Base-by-base conservation (phyloP, 2,113 vertebrate species). In the Charadrius vociferus region DNA sequence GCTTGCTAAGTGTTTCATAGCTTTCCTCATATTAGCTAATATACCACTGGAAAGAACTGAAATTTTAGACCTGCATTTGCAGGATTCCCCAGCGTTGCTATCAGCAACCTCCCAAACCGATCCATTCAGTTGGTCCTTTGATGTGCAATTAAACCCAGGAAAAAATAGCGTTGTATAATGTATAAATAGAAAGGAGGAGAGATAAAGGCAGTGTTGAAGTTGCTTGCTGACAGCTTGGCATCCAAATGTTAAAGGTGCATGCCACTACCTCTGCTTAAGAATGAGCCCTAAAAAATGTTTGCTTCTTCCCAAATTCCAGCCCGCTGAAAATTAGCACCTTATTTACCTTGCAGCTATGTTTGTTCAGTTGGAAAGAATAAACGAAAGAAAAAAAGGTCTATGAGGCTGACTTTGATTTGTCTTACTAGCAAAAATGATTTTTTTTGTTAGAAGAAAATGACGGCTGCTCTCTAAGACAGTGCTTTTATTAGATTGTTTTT, bases 71-170 rank as follows among this genome's bases (percentile, higher is more conserved):
- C 41, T 81, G 59, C 68, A 58, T 90, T 93, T 93, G 50, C 50
- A 93, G 78, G 71, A 90, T 96, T 96, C 85, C 85, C 67, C 82
- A 67, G 23, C 0, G 18, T 92, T 92, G 81, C 39, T 96, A 85
- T 96, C 91, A 89, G 83, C 58, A 88, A 52, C 90, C 81, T 95
- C 59, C 47, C 24, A 92, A 94, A 84, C 37, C 1, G 7, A 93
- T 92, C 73, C 58, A 30, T 94, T 94, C 86, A 92, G 58, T 36
- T 74, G 49, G 11, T 39, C 72, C 53, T 95, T 91, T 97, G 66
- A 96, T 95, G 80, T 86, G 65, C 81, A 95, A 45, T 97, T 97
- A 97, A 97, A 95, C 45, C n/a, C 37, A 63, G 80, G 78, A 70
- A 83, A 88, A 95, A 97, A 92, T 58, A 91, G 56, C 79, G 95